phyloP scores from a whole-genome alignment of 1,140 invertebrate genomes.

The Aphidius ervi region DNA sequence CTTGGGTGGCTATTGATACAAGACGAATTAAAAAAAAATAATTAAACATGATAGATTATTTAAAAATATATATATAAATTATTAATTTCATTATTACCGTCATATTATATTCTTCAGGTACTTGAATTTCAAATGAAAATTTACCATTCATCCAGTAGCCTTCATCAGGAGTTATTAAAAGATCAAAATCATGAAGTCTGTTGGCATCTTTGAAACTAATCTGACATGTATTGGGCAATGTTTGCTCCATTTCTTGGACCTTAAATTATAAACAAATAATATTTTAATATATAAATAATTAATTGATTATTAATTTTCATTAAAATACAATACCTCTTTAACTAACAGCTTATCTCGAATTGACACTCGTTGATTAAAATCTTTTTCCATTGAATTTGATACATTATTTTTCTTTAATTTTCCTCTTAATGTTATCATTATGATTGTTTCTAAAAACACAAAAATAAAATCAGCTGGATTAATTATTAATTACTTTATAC shows the following conservation, averaged over 20 bases:
- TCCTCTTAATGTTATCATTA: constrained; percentile 77
- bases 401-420: constrained; percentile 70
- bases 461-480: neutral
- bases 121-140: constrained; percentile 81
- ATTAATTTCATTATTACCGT: constrained; percentile 58
- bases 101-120: constrained; percentile 95
- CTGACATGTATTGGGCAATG: constrained; percentile 75
- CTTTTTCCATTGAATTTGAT: constrained; percentile 44
- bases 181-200: constrained; percentile 73
- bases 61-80: constrained; percentile 26
- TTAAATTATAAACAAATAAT: constrained; percentile 50
- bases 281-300: constrained; percentile 17
- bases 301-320: constrained; percentile 16
- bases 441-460: constrained; percentile 16
- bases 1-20: constrained; percentile 74
- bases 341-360: constrained; percentile 80
- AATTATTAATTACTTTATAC: neutral
- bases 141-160: constrained; percentile 84
- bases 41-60: constrained; percentile 13
- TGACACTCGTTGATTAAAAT: constrained; percentile 64
- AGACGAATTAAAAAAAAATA: constrained; percentile 26
- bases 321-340: constrained; percentile 62
- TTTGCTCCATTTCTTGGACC: constrained; percentile 88
- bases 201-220: constrained; percentile 79
- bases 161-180: constrained; percentile 80